Percentiles rank a stretch among this genome's conserved stretches.
Evolutionary conservation across 2,113 vertebrate species (phyloP).

Genomic region (Bombycilla garrulus): DNA sequence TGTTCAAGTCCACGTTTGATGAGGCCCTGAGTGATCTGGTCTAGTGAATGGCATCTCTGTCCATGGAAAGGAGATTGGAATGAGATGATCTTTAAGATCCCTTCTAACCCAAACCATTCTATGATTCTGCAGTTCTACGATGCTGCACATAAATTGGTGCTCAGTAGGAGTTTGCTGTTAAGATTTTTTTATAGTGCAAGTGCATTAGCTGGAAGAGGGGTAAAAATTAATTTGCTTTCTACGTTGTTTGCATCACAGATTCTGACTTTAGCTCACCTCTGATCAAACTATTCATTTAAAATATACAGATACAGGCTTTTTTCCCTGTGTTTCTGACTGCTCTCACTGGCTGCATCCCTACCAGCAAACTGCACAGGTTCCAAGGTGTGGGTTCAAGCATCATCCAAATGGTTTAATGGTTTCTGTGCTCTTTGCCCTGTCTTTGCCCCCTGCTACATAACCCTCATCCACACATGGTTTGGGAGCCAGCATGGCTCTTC

Average conservation of each 20-base stretch:
- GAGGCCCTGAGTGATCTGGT: not conserved
- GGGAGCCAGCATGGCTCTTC: not conserved
- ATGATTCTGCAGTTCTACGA: not conserved
- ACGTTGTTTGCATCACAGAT: accelerated
- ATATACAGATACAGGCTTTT: not conserved
- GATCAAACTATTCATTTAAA: not conserved
- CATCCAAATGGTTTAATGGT: not conserved
- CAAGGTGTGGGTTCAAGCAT: not conserved
- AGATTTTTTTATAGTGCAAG: not conserved
- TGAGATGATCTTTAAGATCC: not conserved
- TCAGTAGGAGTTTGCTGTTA: not conserved
- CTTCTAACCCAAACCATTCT: not conserved
- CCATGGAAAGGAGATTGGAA: not conserved
- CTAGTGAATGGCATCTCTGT: not conserved
- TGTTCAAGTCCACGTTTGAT: not conserved
- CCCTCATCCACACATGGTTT: not conserved
- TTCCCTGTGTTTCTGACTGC: not conserved
- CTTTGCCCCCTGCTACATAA: not conserved
- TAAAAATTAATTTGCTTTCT: not conserved
- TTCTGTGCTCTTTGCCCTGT: not conserved
- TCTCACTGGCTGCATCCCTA: not conserved
- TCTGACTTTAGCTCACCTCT: not conserved
- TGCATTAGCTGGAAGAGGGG: not conserved
- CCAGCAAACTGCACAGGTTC: not conserved
- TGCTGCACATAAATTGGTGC: not conserved